Evolutionary conservation across 2,797 vertebrate species (phyloP), one percentile per base, ranked within the genome.

Genomic region (Alcedo atthis): DNA sequence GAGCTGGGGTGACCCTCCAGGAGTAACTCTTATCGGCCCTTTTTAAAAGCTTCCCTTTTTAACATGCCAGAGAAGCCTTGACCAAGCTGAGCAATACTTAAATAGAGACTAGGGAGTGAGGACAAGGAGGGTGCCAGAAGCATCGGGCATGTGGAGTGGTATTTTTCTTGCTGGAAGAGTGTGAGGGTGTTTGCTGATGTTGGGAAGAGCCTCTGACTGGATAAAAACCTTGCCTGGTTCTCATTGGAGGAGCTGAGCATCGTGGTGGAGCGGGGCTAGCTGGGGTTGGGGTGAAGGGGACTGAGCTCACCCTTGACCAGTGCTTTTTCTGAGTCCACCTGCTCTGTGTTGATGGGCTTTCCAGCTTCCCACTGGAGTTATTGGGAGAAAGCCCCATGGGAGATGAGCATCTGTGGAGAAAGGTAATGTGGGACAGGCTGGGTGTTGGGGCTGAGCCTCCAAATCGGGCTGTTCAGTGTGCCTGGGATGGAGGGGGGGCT

Each of bases 181-280:
- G 1, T 4, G 28, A 46, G 33, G 14, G 4, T 16, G 68, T 10
- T 64, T 0, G 4, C 45, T 54, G 67, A 32, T 40, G 10, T 7
- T 51, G 55, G 71, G 8, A 80, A 59, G 61, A 74, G 71, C 10
- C 24, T 51, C 15, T 49, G 45, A 6, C 13, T 2, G 10, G 14
- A 21, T 13, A 40, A 26, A 45, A 53, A 14, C 5, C 17, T 0
- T 1, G 6, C 1, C 4, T 1, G 5, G 40, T 16, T 63, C 45
- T 49, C 19, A 4, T 1, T 0, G 5, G 54, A 26, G 69, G 43
- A 40, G 55, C 15, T 1, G 1, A 58, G 58, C 2, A 2, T 2
- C 0, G 1, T 0, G 4, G 40, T 1, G 66, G 37, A 45, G 45
- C 1, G 0, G 64, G 48, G 48, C 24, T 26, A 45, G 45, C 1